These are phyloP conservation scores for Chrysemys picta DNA, from an alignment of 2,113 vertebrate species.

Conservation along the genomic window DNA sequence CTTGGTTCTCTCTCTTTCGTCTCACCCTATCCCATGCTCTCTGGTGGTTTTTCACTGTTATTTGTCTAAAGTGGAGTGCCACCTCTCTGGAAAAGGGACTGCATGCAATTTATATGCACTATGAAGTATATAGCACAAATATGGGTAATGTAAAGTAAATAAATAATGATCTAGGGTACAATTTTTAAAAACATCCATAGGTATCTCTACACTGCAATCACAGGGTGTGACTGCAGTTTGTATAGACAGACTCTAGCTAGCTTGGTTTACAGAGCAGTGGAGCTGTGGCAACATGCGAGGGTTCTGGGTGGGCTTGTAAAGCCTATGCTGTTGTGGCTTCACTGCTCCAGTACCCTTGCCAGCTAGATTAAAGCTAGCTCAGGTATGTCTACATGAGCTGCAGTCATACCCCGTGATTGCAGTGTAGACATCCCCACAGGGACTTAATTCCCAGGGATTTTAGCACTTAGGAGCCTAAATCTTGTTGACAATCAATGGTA, in stretches of 20 bases:
- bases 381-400: not conserved
- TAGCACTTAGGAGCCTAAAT: not conserved
- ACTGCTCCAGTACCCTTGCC: not conserved
- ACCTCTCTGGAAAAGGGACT: not conserved
- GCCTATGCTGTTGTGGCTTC: not conserved
- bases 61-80: not conserved
- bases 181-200: too few species aligned
- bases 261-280: not conserved
- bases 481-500: not conserved
- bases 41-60: not conserved
- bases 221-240: not conserved
- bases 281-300: not conserved
- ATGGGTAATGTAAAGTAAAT: not conserved
- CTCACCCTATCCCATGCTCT: not conserved
- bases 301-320: not conserved
- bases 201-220: not conserved
- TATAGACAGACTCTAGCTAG: not conserved
- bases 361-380: too few species aligned
- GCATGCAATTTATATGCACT: not conserved
- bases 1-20: not conserved
- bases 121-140: not conserved
- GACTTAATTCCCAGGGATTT: constrained; percentile 45
- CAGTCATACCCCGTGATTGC: not conserved
- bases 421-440: not conserved
- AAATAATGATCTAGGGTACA: not conserved